Base-by-base conservation (phyloP, 2,113 vertebrate genomes). In the Centrocercus urophasianus region DNA sequence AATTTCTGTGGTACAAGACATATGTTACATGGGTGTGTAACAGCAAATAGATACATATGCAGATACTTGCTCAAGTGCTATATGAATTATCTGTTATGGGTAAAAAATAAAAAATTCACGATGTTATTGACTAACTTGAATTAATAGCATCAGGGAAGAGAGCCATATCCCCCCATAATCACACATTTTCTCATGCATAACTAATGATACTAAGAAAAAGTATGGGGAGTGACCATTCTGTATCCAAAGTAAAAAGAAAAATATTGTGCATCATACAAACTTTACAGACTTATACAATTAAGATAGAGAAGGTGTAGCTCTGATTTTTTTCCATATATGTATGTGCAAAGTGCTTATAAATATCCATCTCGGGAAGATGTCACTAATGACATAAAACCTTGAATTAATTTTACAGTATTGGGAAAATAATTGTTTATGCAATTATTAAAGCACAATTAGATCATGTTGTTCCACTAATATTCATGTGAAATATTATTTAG, bases 1-100 rank as follows among this genome's bases (percentile, higher is more conserved):
- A 92, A 95, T 94, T 94, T 94, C 94, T 86, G 72, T 69, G 76
- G 84, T 91, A 84, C 59, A 85, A 20, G 19, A 28, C 12, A 0
- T 24, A n/a, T 83, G 69, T 71, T 91, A 67, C 8, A 13, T 42
- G 47, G 24, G 42, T 79, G 64, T 73, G 30, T 74, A 63, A 79
- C 90, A 66, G 59, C 71, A 85, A 83, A 74, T 15, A 77, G 40
- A 42, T 74, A 64, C 60, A 21, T n/a, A 36, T 6, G 24, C 63
- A 42, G 20, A 85, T 93, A 70, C 64, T 48, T 60, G 50, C 74
- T 48, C 67, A 87, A 77, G 59, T 94, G 88, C 27, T 86, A 25
- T 7, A 40, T 70, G 90, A 54, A 84, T 40, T 10, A 28, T 88
- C 89, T 70, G 84, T 86, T 0, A 4, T 48, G 22, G n/a, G 47